Percentiles rank a stretch among this genome's conserved stretches.
Conservation (phyloP, 1,140 invertebrate species). For the Trachelipus rathkii region DNA sequence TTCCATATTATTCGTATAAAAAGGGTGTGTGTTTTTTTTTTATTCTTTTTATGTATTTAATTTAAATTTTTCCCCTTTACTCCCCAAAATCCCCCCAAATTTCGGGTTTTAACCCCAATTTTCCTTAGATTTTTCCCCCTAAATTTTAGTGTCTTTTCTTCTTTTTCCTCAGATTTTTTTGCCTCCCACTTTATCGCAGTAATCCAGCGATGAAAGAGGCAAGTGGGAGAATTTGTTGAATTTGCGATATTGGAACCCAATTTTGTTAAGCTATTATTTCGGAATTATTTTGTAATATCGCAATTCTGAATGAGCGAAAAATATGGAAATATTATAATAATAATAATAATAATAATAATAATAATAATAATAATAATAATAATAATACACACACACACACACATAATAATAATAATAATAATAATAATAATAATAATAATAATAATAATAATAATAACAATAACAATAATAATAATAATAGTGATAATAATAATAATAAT, state of each 20-base stretch:
- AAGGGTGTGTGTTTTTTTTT: background rate
- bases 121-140: too few species aligned
- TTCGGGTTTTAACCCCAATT: too few species aligned
- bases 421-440: too few species aligned
- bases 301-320: background rate
- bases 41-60: background rate
- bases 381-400: too few species aligned
- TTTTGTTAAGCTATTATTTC: background rate
- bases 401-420: too few species aligned
- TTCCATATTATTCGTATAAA: background rate
- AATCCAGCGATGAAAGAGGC: background rate
- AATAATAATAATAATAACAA: too few species aligned
- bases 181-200: background rate
- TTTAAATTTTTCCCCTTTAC: background rate
- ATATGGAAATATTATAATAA: too few species aligned
- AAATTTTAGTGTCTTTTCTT: too few species aligned
- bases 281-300: background rate
- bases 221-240: background rate
- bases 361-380: too few species aligned
- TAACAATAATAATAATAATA: too few species aligned
- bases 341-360: too few species aligned
- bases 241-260: conserved; percentile 1
- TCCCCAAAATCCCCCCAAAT: background rate
- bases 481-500: too few species aligned
- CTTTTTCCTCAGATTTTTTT: background rate